Percentiles rank a stretch among this genome's conserved stretches.
Evolutionary conservation across 2,888 invertebrate species (phyloP).

Genomic region (Aspidapion aeneum): DNA sequence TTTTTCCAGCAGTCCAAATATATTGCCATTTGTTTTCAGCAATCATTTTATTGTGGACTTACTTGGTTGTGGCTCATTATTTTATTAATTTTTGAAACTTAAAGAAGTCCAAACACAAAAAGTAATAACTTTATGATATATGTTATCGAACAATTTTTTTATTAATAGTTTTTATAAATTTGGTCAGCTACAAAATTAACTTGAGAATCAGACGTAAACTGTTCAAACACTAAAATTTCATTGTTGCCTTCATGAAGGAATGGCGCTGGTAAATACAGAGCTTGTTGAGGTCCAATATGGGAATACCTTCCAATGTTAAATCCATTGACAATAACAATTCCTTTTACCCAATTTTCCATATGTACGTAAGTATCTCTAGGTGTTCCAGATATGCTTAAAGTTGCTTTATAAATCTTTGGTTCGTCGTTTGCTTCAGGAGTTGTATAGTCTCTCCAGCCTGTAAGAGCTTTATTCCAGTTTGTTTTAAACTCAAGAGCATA

Average conservation of each 20-base stretch:
- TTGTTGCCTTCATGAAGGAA: slow-evolving; percentile 56
- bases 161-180: slow-evolving; percentile 5
- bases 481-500: slow-evolving; percentile 50
- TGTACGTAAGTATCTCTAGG: slow-evolving; percentile 74
- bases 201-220: slow-evolving; percentile 34
- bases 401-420: slow-evolving; percentile 56
- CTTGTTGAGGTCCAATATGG: slow-evolving; percentile 73
- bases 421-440: slow-evolving; percentile 42
- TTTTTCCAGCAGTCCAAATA: no score
- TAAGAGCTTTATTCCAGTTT: slow-evolving; percentile 44
- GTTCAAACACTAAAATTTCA: slow-evolving; percentile 44
- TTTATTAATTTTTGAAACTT: no score
- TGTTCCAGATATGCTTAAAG: slow-evolving; percentile 46
- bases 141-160: no score
- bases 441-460: slow-evolving; percentile 40
- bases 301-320: slow-evolving; percentile 84
- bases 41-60: no score
- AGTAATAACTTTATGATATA: no score
- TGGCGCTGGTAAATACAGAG: slow-evolving; percentile 78
- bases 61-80: no score
- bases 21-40: no score
- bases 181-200: slow-evolving; percentile 33
- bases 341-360: slow-evolving; percentile 82
- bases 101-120: no score
- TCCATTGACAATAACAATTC: slow-evolving; percentile 79